Conservation (phyloP, 2,888 invertebrate species). For the Xylota sylvarum region DNA sequence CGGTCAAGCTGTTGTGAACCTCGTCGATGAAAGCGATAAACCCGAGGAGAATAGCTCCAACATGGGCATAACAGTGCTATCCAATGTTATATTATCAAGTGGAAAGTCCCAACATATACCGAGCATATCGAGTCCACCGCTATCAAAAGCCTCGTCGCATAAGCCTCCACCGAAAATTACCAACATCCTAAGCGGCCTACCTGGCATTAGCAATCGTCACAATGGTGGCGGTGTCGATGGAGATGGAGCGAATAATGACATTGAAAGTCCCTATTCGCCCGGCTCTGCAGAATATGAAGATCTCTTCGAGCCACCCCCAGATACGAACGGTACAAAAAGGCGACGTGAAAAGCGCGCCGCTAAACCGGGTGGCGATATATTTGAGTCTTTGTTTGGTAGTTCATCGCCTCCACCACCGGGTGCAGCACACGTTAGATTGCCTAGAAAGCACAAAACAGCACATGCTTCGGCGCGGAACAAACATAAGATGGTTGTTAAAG, state of each 20-base stretch:
- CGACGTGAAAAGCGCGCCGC: constrained; percentile 78
- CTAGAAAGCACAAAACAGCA: constrained; percentile 78
- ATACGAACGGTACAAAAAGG: constrained; percentile 77
- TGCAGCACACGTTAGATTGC: constrained; percentile 79
- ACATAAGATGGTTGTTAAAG: constrained; percentile 82
- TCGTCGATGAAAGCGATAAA: constrained; percentile 78
- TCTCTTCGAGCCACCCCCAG: constrained; percentile 91
- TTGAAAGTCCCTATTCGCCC: constrained; percentile 95
- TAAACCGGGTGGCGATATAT: constrained; percentile 83
- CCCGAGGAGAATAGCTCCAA: constrained; percentile 78
- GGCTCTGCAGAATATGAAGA: constrained; percentile 96
- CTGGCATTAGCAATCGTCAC: constrained; percentile 81
- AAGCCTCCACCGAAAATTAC: constrained; percentile 79
- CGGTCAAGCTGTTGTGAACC: constrained; percentile 76
- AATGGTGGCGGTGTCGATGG: constrained; percentile 85
- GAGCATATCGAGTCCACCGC: constrained; percentile 83
- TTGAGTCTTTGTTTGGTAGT: constrained; percentile 89
- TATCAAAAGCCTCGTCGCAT: constrained; percentile 78
- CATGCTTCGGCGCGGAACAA: constrained; percentile 78
- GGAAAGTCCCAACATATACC: constrained; percentile 83
- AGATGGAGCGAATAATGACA: constrained; percentile 87
- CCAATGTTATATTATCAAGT: constrained; percentile 82
- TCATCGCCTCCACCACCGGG: constrained; percentile 84
- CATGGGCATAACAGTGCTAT: constrained; percentile 82
- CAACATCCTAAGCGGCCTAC: constrained; percentile 74